Percentiles rank a stretch among this genome's conserved stretches.
phyloP scores from a whole-genome alignment of 2,797 vertebrate species.

The Coilia nasus region DNA sequence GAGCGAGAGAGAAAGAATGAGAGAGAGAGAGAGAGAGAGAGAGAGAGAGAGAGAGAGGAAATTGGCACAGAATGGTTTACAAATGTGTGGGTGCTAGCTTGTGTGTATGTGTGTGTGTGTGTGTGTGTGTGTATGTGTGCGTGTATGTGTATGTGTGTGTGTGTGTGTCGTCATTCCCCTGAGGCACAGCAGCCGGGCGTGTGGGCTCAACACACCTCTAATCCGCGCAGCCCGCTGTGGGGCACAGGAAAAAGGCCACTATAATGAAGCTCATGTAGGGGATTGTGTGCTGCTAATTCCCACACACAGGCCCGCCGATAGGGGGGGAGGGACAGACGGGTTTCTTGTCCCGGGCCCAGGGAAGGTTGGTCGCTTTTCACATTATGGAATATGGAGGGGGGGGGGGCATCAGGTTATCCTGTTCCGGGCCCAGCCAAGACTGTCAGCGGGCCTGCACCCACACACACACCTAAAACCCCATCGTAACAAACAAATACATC shows the following conservation, averaged over 20 bases:
- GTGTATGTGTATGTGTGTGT: neutral
- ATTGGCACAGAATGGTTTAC: no score
- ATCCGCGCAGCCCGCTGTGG: slow-evolving; percentile 59
- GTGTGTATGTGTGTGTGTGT: slow-evolving; percentile 8
- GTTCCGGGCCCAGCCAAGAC: no score
- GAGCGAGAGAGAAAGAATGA: no score
- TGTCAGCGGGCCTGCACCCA: no score
- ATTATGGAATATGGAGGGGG: no score
- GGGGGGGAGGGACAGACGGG: no score
- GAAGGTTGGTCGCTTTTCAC: no score
- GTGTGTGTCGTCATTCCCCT: neutral
- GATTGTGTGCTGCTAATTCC: slow-evolving; percentile 71
- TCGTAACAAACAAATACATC: neutral
- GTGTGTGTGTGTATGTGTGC: neutral
- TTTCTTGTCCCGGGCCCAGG: no score
- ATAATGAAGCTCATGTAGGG: slow-evolving; percentile 77
- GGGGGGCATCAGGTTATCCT: no score
- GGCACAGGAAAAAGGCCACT: slow-evolving; percentile 58
- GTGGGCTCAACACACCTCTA: slow-evolving; percentile 65
- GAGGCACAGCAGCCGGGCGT: slow-evolving; percentile 47
- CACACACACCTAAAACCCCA: neutral
- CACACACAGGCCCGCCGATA: no score
- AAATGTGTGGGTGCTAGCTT: neutral
- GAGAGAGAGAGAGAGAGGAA: no score
- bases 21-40: no score